Base-by-base conservation (phyloP, 1,140 invertebrate species). In the Probaryconus sp. region DNA sequence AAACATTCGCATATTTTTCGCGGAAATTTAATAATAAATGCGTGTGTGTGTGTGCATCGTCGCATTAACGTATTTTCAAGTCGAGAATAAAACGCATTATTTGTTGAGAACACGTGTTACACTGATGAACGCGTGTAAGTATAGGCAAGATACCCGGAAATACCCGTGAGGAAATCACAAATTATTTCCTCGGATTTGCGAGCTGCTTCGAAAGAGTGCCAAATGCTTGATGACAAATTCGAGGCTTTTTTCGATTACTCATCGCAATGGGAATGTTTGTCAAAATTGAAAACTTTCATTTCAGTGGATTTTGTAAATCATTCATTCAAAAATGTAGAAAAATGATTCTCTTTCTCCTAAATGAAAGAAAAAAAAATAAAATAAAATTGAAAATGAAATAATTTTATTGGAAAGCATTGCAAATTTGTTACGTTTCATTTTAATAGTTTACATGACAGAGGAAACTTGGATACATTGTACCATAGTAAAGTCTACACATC, bases 111-210 rank as follows among this genome's bases (percentile, higher is more conserved):
- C 45, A 51, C 21, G 45, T 40, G 28, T 14, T 13, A 10, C 10
- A 26, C 17, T 10, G 14, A 40, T 13, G 24, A 37, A 24, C 10
- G 10, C 26, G 1, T 18, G 16, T 6, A 31, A 35, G 28, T 18
- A 21, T 7, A 2, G n/a, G 21, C 13, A 9, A 48, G 33, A 9
- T 13, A n/a, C 21, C 45, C 45, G 43, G 33, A 61, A 61, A 61
- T 50, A 42, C 31, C 20, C 21, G 24, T 21, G 42, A 48, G n/a
- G 35, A 56, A 43, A 47, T 50, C 33, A 6, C 21, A 55, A 55
- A 65, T 65, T 47, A 65, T 55, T 65, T 65, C 50, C 17, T 13
- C 17, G 48, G 37, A 38, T 37, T 55, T 38, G 13, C 35, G 9
- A 24, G 47, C 6, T 14, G 11, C 21, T 18, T 14, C 4, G 11